Evolutionary conservation across 2,888 invertebrate species (phyloP).

Genomic region (Rhimphoctona megacephalus): DNA sequence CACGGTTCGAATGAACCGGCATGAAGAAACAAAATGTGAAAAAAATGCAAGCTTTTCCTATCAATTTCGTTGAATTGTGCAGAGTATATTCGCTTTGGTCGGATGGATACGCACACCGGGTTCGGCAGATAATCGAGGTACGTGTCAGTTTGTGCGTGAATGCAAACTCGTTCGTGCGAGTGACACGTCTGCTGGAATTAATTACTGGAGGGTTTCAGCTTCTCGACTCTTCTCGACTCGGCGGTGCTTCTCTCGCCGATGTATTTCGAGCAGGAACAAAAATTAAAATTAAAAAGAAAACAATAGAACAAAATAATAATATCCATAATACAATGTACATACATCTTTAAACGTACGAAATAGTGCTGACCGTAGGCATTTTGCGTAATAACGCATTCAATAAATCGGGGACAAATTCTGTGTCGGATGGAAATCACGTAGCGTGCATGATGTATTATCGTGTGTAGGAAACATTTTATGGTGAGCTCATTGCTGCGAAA

Average conservation of each 20-base stretch:
- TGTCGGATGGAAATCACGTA: neutral
- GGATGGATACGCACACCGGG: constrained; percentile 38
- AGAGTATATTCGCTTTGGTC: constrained; percentile 48
- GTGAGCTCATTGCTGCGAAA: neutral
- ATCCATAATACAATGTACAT: neutral
- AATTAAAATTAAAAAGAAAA: neutral
- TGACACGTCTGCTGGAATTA: constrained; percentile 66
- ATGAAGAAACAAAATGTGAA: constrained; percentile 65
- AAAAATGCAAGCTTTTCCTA: constrained; percentile 43
- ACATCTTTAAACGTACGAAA: constrained; percentile 38
- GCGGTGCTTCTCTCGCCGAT: constrained; percentile 45
- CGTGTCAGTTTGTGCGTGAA: constrained; percentile 65
- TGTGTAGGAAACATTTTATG: neutral
- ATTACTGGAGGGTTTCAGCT: constrained; percentile 62
- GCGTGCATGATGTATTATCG: constrained; percentile 1
- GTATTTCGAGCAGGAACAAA: constrained; percentile 41
- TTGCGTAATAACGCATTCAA: constrained; percentile 37
- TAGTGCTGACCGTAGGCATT: constrained; percentile 37
- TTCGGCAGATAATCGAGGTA: constrained; percentile 66
- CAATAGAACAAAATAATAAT: constrained; percentile 23
- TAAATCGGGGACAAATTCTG: constrained; percentile 17
- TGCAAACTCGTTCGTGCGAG: constrained; percentile 65
- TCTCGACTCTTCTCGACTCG: constrained; percentile 60
- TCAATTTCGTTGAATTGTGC: constrained; percentile 51
- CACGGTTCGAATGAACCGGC: constrained; percentile 47